Conservation (phyloP, 2,888 invertebrate genomes). For the Endotricha flammealis region DNA sequence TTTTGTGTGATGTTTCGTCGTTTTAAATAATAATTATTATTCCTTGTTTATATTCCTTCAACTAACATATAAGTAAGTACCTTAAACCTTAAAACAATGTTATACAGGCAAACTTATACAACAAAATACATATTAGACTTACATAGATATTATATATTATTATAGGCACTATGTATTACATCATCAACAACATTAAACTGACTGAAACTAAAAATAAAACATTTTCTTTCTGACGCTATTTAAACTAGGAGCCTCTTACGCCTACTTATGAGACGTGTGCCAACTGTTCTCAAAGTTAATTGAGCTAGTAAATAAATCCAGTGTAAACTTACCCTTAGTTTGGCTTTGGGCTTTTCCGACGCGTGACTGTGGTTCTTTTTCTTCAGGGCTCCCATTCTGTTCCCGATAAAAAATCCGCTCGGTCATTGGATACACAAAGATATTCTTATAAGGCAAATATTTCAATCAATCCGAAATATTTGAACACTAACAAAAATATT, state of each 20-base stretch:
- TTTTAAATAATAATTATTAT: too few relatives aligned
- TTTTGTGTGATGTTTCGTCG: too few relatives aligned
- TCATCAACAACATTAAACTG: constrained; percentile 2
- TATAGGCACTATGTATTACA: too few relatives aligned
- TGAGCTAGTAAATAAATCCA: constrained; percentile 12
- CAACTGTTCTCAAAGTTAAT: constrained; percentile 5
- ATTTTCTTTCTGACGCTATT: constrained; percentile 2
- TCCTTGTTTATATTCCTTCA: too few relatives aligned
- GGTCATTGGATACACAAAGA: constrained; percentile 4
- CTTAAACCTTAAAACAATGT: too few relatives aligned
- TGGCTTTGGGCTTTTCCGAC: constrained; percentile 55
- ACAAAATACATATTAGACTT: too few relatives aligned
- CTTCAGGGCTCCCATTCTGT: constrained; percentile 32
- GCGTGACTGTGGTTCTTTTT: constrained; percentile 42
- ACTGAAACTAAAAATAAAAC: constrained; percentile 6
- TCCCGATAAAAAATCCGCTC: constrained; percentile 5
- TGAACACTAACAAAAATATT: constrained; percentile 5
- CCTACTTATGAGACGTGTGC: constrained; percentile 1
- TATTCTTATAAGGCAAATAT: constrained; percentile 1
- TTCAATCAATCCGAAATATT: constrained; percentile 5
- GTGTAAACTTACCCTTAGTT: constrained; percentile 54
- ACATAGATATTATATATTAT: too few relatives aligned
- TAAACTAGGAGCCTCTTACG: constrained; percentile 3
- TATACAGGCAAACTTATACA: too few relatives aligned
- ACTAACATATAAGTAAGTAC: too few relatives aligned